A percentile compares a stretch with the other conserved stretches of the same genome.
Evolutionary conservation across 2,113 vertebrate genomes (phyloP).

Genomic region (Poecile atricapillus): DNA sequence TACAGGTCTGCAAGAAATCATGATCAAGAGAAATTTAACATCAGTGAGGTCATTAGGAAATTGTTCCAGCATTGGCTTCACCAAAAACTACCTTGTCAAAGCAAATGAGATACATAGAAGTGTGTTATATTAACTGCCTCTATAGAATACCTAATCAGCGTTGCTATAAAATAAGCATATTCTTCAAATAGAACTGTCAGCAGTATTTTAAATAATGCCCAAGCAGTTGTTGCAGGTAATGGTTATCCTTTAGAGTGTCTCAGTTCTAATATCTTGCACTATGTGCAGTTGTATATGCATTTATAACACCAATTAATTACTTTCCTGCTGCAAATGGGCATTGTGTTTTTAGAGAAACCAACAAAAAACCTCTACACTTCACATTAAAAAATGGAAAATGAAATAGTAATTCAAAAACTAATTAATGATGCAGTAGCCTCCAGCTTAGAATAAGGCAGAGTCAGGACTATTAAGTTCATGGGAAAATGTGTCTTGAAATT

Average conservation of each 20-base stretch:
- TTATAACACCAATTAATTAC: not conserved
- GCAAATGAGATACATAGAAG: not conserved
- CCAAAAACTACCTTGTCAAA: constrained; percentile 2
- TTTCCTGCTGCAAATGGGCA: not conserved
- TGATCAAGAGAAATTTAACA: constrained; percentile 31
- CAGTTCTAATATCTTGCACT: not conserved
- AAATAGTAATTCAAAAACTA: not conserved
- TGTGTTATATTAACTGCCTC: not conserved
- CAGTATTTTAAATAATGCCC: not conserved
- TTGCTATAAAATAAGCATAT: not conserved
- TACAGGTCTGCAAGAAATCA: constrained; percentile 43
- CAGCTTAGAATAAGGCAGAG: not conserved
- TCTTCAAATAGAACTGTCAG: not conserved
- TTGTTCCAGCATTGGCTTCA: not conserved
- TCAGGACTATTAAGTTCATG: not conserved
- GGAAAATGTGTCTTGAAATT: not conserved
- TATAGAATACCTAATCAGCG: not conserved
- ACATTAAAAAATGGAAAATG: not conserved
- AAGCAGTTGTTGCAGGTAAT: not conserved
- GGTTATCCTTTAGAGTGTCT: not conserved
- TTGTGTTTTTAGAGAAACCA: not conserved
- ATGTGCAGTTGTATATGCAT: not conserved
- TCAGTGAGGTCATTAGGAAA: constrained; percentile 15
- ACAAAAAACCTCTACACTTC: not conserved
- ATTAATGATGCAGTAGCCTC: not conserved